Evolutionary conservation across 2,888 invertebrate genomes (phyloP), one percentile per base, ranked within the genome.

Genomic region (Leptinotarsa rubiginosa): DNA sequence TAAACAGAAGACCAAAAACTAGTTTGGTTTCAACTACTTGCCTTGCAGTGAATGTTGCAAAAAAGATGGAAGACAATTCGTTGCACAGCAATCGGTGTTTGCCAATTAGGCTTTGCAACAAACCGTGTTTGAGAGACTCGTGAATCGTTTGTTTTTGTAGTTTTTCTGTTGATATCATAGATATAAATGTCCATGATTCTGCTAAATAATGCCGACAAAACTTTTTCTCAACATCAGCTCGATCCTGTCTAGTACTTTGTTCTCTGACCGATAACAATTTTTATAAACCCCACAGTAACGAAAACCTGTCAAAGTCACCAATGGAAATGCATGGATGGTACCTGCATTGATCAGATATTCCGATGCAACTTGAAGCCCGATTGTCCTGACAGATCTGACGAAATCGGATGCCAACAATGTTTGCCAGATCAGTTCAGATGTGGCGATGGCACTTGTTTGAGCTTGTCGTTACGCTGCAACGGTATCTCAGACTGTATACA

Each of bases 371-470:
- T 89, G 82, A 88, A 88, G 80, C 90, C 90, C 64, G 97, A 98
- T 86, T 98, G 98, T 85, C 88, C 88, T 1, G 96, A 96, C 84
- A 90, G 91, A 50, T 92, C 93, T 65, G 96, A 96, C 86, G 96
- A 96, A 88, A 85, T 91, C 70, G 93, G 93, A 81, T 96, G 96
- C 88, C 89, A 93, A 75, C 85, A 86, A 52, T 90, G 90, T 85
- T 82, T 84, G 73, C 84, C 85, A 18, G 90, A 91, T 77, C 88
- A 92, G 84, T 92, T 89, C 86, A 87, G 89, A 56, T 92, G 92
- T 83, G 86, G 87, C 74, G 89, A 91, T 80, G 91, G 91, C 41
- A 87, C 87, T 74, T 91, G 91, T 81, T 84, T 91, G 72, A 87
- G 83, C 76, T 85, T 89, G 70, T 85, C 86, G 69, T 87, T 88